A percentile compares a stretch with the other conserved stretches of the same genome.
phyloP scores from a whole-genome alignment of 2,113 vertebrate species.

The Hemichromis elongatus region DNA sequence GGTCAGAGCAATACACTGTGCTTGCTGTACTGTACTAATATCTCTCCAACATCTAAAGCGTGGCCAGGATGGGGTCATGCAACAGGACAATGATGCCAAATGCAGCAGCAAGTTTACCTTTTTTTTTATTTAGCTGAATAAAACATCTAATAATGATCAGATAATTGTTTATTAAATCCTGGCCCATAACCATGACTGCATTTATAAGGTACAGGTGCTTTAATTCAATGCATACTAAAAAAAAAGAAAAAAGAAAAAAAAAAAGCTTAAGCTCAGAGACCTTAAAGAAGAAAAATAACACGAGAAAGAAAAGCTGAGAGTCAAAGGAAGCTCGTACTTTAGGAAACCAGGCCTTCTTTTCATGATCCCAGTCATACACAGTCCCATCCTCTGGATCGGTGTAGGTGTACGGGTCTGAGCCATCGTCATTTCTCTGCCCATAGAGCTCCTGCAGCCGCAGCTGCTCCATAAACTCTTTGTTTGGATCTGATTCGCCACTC shows the following conservation, averaged over 20 bases:
- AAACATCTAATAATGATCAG: no score
- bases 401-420: conserved; percentile 73
- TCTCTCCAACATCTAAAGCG: neutral
- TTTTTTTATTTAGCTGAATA: no score
- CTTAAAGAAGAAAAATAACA: neutral
- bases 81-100: neutral
- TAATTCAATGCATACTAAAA: neutral
- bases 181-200: neutral
- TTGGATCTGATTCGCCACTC: conserved; percentile 63
- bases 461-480: conserved; percentile 88
- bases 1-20: neutral
- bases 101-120: neutral
- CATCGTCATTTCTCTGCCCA: conserved; percentile 49
- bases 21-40: neutral
- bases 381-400: conserved; percentile 83
- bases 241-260: neutral
- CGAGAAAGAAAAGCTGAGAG: neutral
- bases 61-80: neutral
- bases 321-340: conserved; percentile 73
- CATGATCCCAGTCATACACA: conserved; percentile 89
- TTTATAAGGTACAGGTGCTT: neutral
- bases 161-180: no score
- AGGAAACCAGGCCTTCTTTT: conserved; percentile 95
- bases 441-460: conserved; percentile 87
- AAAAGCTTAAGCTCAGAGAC: neutral